These are phyloP conservation scores for Acrocephalus kingi DNA, from an alignment of 2,113 vertebrate genomes.

Conservation along the genomic window DNA sequence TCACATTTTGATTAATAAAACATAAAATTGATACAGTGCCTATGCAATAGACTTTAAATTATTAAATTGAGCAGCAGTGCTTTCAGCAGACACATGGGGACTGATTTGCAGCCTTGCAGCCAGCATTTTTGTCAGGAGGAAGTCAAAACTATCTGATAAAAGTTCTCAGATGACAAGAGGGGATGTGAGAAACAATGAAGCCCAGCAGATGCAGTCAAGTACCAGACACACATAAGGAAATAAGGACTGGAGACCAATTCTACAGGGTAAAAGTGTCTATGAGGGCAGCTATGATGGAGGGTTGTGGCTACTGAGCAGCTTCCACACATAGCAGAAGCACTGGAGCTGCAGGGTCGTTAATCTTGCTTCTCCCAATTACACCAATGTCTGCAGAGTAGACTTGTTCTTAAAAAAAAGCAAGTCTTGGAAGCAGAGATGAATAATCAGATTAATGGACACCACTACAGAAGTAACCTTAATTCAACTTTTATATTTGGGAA, in stretches of 20 bases:
- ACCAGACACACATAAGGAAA: neutral
- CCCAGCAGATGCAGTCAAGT: neutral
- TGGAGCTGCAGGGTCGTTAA: neutral
- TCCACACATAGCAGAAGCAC: neutral
- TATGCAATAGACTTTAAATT: neutral
- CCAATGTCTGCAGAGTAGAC: neutral
- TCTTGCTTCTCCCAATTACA: neutral
- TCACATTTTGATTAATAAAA: slow-evolving; percentile 34
- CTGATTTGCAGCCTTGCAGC: neutral
- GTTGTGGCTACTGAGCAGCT: neutral
- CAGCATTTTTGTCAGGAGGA: neutral
- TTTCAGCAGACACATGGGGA: neutral
- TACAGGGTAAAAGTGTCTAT: neutral
- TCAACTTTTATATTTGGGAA: neutral
- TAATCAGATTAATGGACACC: neutral
- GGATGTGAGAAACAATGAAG: neutral
- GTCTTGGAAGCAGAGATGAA: neutral
- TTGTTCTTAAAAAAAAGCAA: neutral
- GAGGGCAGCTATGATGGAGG: neutral
- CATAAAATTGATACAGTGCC: neutral
- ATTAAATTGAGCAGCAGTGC: neutral
- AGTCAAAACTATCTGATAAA: neutral
- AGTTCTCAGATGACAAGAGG: neutral
- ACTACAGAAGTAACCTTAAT: neutral
- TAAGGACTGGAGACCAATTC: neutral